A percentile compares a stretch with the other conserved stretches of the same genome.
phyloP scores from a whole-genome alignment of 2,797 vertebrate genomes.

The Eulemur rubriventer region DNA sequence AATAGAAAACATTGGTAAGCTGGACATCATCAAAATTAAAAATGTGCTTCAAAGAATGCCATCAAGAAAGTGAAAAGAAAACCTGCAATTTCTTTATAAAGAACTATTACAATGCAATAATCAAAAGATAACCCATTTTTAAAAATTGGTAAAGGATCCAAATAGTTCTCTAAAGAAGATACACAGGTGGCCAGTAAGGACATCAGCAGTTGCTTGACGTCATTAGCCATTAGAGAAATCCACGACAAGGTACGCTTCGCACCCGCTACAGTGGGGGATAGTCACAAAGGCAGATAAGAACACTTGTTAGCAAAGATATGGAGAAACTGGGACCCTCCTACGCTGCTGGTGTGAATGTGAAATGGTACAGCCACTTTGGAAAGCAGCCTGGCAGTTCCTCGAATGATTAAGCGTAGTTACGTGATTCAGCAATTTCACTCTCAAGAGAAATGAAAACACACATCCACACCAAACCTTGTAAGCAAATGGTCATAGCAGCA shows the following conservation, averaged over 20 bases:
- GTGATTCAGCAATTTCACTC: neutral
- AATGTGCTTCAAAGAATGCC: neutral
- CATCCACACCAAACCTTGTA: neutral
- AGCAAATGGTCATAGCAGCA: neutral
- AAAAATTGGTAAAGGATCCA: neutral
- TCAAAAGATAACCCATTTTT: neutral
- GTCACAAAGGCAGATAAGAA: neutral
- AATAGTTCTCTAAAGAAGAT: neutral
- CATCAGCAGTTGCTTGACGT: neutral
- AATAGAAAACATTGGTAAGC: neutral
- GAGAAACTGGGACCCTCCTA: neutral
- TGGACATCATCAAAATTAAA: neutral
- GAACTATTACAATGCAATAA: neutral
- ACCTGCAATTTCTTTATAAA: neutral
- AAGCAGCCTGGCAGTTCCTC: neutral
- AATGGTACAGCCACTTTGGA: neutral
- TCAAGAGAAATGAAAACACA: neutral
- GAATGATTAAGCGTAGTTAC: neutral
- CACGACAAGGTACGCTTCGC: too few relatives aligned
- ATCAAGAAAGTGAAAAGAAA: neutral
- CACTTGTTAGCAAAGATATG: neutral
- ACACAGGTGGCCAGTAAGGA: neutral
- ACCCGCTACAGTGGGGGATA: rapidly evolving
- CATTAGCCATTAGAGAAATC: neutral
- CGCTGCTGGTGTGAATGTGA: too few relatives aligned